Base-by-base conservation (phyloP, 2,797 vertebrate species). In the Paedocypris micromegethes region DNA sequence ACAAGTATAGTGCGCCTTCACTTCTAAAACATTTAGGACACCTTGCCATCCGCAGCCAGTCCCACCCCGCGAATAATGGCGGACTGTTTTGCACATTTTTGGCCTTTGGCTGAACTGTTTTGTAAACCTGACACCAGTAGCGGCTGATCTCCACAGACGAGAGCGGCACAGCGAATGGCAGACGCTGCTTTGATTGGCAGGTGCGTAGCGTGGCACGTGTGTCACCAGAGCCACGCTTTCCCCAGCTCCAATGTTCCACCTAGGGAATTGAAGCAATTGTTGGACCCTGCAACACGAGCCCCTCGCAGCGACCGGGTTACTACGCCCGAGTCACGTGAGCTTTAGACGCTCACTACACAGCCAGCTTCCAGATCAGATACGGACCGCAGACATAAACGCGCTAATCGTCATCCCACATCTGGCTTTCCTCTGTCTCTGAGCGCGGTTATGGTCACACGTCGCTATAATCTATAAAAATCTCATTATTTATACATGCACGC, bases 141-240 rank as follows among this genome's bases (percentile, higher is more conserved):
- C 65, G 72, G 61, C 46, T 57, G 53, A 38, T n/a, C 37, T 38
- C 37, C 50, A 50, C 53, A 43, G 46, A 51, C 40, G 8, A 5
- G n/a, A 64, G 54, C 51, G 23, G 37, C 9, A n/a, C 43, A 59
- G 2, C 3, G 40, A 38, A 43, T 4, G 41, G 55, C 0, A 6
- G 42, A 2, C 0, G 7, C 4, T 5, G 48, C 23, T 41, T 69
- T 57, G 64, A 68, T 68, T 68, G 67, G 56, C 73, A 73, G 73
- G 64, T 75, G 76, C 66, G 58, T 55, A 55, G 77, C 67, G 64
- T 61, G 68, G 69, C 57, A 59, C 51, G 61, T 59, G 71, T 43
- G 55, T 66, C n/a, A 53, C 57, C 3, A 5, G 58, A 57, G 66
- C 56, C 64, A 72, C 50, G 60, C 60, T 58, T 72, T 57, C 57